phyloP scores from a whole-genome alignment of 2,113 vertebrate genomes.

The Alosa alosa region DNA sequence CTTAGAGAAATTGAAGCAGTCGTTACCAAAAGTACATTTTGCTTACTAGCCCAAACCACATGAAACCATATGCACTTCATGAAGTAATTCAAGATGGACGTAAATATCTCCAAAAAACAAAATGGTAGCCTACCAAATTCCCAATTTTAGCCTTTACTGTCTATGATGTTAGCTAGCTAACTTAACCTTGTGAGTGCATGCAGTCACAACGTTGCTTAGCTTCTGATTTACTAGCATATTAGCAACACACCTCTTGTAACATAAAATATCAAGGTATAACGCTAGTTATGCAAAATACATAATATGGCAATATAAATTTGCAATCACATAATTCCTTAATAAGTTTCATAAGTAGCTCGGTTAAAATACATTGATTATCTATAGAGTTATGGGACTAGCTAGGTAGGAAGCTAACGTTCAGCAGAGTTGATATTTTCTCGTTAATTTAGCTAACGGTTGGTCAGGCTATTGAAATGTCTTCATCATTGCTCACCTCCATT shows the following conservation, averaged over 20 bases:
- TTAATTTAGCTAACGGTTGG: not conserved
- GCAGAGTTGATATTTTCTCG: not conserved
- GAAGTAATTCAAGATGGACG: not conserved
- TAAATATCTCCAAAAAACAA: not conserved
- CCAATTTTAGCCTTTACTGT: not conserved
- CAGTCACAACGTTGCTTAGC: not conserved
- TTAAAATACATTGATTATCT: not conserved
- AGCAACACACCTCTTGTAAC: not conserved
- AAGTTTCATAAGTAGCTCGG: not conserved
- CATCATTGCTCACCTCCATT: slow-evolving; percentile 7
- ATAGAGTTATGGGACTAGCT: not conserved
- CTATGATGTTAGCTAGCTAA: not conserved
- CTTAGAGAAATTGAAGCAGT: slow-evolving; percentile 34
- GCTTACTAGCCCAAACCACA: not conserved
- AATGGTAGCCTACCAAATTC: not conserved
- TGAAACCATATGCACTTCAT: not conserved
- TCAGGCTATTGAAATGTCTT: not conserved
- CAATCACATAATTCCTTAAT: not conserved
- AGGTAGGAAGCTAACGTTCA: not conserved
- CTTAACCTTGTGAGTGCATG: not conserved
- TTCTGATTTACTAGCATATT: not conserved
- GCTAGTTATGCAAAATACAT: not conserved
- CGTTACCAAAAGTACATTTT: not conserved
- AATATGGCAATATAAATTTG: not conserved
- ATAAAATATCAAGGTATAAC: not conserved